A percentile compares a stretch with the other conserved stretches of the same genome.
phyloP scores from a whole-genome alignment of 1,140 invertebrate genomes.

The Drosophila trapezifrons region DNA sequence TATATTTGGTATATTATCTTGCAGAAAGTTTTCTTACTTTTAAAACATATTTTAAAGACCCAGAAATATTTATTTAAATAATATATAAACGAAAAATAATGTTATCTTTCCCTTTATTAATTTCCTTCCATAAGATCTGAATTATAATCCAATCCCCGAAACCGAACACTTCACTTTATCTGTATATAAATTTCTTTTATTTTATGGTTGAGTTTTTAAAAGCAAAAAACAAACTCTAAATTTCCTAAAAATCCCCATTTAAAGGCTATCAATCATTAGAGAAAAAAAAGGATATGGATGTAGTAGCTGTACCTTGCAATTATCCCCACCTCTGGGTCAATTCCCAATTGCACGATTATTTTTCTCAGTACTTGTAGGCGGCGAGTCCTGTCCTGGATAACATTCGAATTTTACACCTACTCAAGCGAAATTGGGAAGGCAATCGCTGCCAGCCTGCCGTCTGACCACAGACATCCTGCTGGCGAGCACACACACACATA shows the following conservation, averaged over 20 bases:
- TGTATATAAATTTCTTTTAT: not conserved
- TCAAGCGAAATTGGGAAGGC: constrained; percentile 23
- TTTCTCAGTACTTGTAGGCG: constrained; percentile 20
- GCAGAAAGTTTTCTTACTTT: too few species aligned
- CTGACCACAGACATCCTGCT: constrained; percentile 49
- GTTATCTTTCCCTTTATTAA: too few species aligned
- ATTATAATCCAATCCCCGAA: too few species aligned
- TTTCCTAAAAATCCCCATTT: too few species aligned
- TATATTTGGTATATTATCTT: too few species aligned
- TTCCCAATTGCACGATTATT: constrained; percentile 30
- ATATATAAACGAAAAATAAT: not conserved
- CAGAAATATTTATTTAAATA: not conserved
- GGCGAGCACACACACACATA: constrained; percentile 1
- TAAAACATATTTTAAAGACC: not conserved
- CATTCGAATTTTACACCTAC: constrained; percentile 53
- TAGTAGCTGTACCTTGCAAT: constrained; percentile 1
- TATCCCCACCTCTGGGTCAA: not conserved
- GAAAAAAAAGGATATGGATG: not conserved
- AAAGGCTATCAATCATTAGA: constrained; percentile 13
- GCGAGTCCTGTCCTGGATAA: constrained; percentile 13
- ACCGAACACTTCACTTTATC: too few species aligned
- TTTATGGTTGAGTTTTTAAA: not conserved
- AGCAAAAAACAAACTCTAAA: not conserved
- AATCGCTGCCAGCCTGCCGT: constrained; percentile 26
- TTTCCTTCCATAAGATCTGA: too few species aligned